Base-by-base conservation (phyloP, 2,113 vertebrate species). In the Pedionomus torquatus region DNA sequence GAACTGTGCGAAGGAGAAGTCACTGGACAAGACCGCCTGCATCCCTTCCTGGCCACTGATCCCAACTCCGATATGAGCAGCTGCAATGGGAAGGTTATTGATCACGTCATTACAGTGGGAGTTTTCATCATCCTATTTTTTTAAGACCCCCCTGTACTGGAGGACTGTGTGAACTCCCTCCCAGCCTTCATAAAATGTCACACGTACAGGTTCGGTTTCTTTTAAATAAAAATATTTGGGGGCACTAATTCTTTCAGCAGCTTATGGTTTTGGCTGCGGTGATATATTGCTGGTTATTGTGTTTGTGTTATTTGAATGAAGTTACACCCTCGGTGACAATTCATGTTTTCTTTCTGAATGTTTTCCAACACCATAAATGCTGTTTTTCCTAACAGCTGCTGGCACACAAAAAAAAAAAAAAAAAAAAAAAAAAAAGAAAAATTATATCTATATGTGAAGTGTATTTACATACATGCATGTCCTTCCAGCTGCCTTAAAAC, bases 21-120 rank as follows among this genome's bases (percentile, higher is more conserved):
- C 99, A 1, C 99, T 99, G 97, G 98, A 99, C 57, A 99, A 98
- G 63, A 99, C 98, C 0, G 99, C 99, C 94, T 99, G 99, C 99
- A 99, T 99, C 79, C 99, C 99, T 91, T 99, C 99, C 95, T 99
- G 99, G 12, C 99, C 99, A 2, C 98, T 99, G 97, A 99, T 99
- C 11, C 99, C 99, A 0, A 99, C 98, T 2, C 99, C 99, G 1
- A 99, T 99, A 83, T 99, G 99, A 70, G 99, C 99, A 95, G 98
- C 99, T 99, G 98, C 70, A 95, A 90, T 8, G 25, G 83, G 41
- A 97, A 44, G 51, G 84, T 71, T 18, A 8, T 19, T 10, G 43
- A 7, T 58, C 60, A 25, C 0, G 0, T 48, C 26, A 41, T 52
- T 37, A 48, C 8, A 25, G 8, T 0, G 0, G 15, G 63, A 77